Percentiles rank a stretch among this genome's conserved stretches.
Conservation (phyloP, 2,797 vertebrate species). For the Smutsia gigantea region DNA sequence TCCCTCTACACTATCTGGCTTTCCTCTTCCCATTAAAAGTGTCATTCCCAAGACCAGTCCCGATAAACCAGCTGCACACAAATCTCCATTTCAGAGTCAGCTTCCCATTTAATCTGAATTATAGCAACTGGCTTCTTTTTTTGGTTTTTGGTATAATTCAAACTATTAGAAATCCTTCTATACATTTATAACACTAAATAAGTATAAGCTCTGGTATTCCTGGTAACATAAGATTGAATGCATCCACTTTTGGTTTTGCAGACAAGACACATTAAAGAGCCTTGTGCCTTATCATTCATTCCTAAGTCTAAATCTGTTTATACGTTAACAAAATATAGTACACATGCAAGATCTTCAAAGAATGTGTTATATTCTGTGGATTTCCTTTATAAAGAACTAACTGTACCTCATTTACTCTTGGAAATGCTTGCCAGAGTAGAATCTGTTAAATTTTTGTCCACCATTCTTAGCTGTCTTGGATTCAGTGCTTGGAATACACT, state of each 20-base stretch:
- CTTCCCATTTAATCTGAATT: slow-evolving; percentile 20
- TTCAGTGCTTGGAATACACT: background rate
- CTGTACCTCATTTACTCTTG: background rate
- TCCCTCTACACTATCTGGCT: background rate
- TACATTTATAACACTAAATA: slow-evolving; percentile 52
- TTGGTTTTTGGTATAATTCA: slow-evolving; percentile 49
- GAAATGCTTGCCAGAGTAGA: slow-evolving; percentile 19
- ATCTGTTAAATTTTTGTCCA: slow-evolving; percentile 24
- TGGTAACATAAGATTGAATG: slow-evolving; percentile 51
- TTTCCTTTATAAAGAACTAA: slow-evolving; percentile 51
- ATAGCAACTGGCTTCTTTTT: background rate
- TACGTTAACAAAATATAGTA: slow-evolving; percentile 36
- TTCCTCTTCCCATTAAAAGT: background rate
- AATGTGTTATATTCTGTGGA: slow-evolving; percentile 6
- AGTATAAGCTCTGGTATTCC: slow-evolving; percentile 57
- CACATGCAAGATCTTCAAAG: slow-evolving; percentile 17
- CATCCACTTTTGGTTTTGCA: slow-evolving; percentile 64
- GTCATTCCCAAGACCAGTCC: slow-evolving; percentile 22
- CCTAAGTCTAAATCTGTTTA: slow-evolving; percentile 54
- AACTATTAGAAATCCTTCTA: slow-evolving; percentile 59
- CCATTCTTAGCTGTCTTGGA: slow-evolving; percentile 32
- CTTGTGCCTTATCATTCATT: slow-evolving; percentile 28
- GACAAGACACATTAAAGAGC: slow-evolving; percentile 59
- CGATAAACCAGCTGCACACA: slow-evolving; percentile 21
- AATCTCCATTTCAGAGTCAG: background rate